Percentiles rank a stretch among this genome's conserved stretches.
phyloP scores from a whole-genome alignment of 2,888 invertebrate species.

The Amphipyra berbera region DNA sequence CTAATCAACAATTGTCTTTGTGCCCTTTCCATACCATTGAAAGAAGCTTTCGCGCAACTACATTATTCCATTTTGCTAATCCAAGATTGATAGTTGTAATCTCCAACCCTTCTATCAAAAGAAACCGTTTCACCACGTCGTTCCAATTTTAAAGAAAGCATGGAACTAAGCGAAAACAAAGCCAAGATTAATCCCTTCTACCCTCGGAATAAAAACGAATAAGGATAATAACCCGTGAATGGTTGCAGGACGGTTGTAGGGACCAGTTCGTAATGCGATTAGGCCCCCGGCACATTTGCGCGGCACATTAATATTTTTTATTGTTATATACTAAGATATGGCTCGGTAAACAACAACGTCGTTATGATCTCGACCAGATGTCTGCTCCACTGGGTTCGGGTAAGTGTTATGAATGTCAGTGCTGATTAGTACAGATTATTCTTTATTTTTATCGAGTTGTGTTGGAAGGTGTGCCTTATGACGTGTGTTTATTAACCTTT shows the following conservation, averaged over 20 bases:
- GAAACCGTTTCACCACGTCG: conserved; percentile 31
- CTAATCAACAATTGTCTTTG: too few relatives aligned
- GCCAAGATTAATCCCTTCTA: conserved; percentile 62
- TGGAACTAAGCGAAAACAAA: conserved; percentile 38
- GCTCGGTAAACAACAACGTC: conserved; percentile 82
- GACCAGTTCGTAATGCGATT: conserved; percentile 74
- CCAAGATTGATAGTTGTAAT: conserved; percentile 52
- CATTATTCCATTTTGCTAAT: background rate
- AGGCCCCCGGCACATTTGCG: conserved; percentile 79
- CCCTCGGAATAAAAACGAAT: conserved; percentile 81
- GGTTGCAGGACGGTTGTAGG: conserved; percentile 72
- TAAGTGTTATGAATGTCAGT: conserved; percentile 54
- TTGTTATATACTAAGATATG: conserved; percentile 82
- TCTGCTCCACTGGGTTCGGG: conserved; percentile 47
- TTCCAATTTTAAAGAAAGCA: conserved; percentile 41
- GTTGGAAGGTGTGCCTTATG: background rate
- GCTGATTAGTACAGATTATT: conserved; percentile 37
- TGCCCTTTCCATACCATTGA: too few relatives aligned
- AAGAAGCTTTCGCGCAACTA: too few relatives aligned
- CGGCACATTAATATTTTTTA: conserved; percentile 87
- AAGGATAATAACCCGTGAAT: conserved; percentile 87
- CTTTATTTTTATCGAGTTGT: conserved; percentile 26
- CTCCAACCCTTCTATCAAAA: conserved; percentile 40
- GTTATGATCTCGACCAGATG: conserved; percentile 78
- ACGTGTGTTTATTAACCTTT: background rate